Percentiles rank a stretch among this genome's conserved stretches.
Evolutionary conservation across 2,797 vertebrate genomes (phyloP).

Genomic region (Darevskia nairensis): DNA sequence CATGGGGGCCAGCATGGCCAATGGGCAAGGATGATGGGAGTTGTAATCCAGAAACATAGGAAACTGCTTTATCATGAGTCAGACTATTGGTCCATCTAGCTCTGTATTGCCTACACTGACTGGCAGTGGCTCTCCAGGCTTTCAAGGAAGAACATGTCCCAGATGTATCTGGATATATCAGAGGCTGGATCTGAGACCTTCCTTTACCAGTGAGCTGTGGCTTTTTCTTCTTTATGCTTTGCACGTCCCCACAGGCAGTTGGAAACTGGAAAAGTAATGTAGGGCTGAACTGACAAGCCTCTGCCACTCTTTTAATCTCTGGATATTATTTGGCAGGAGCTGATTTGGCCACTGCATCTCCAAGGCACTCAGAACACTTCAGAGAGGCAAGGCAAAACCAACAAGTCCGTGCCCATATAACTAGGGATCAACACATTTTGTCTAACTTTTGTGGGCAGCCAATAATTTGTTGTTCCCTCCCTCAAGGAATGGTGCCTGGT

Average conservation of each 20-base stretch:
- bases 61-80: neutral
- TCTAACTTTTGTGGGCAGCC: neutral
- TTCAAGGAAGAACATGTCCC: neutral
- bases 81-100: neutral
- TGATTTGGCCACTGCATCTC: neutral
- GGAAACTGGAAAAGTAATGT: neutral
- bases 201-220: neutral
- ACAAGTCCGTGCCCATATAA: neutral
- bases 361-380: neutral
- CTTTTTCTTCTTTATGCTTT: neutral
- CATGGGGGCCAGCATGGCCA: no score
- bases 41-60: neutral
- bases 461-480: neutral
- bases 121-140: no score
- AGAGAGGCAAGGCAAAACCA: neutral
- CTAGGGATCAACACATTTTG: neutral
- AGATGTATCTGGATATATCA: neutral
- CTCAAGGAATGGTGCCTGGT: neutral
- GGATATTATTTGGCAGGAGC: no score
- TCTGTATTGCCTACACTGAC: neutral
- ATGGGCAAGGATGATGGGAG: no score
- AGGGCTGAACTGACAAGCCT: no score
- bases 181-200: neutral
- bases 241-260: neutral
- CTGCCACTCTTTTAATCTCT: neutral